phyloP scores from a whole-genome alignment of 2,888 invertebrate genomes.

The Rapana venosa region DNA sequence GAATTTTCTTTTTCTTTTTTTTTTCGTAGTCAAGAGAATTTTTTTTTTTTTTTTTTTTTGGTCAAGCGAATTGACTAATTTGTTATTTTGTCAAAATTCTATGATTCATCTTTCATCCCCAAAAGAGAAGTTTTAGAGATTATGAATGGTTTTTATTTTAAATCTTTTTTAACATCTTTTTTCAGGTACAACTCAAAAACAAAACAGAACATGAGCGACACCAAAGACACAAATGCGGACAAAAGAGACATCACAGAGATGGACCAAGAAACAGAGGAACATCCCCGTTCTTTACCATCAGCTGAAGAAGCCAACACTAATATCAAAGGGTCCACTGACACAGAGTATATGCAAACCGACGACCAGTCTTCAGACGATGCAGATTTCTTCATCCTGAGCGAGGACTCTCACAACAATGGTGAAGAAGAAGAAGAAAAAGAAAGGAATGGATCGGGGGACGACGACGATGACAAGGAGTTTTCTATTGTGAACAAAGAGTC shows the following conservation, averaged over 20 bases:
- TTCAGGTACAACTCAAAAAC: neutral
- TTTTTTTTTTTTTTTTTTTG: neutral
- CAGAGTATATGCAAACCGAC: neutral
- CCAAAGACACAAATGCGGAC: neutral
- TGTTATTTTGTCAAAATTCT: too few species aligned
- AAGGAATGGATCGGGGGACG: neutral
- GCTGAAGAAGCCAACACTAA: neutral
- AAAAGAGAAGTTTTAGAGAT: too few species aligned
- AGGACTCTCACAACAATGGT: neutral
- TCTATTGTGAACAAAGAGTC: neutral
- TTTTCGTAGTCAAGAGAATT: neutral
- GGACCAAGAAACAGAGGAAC: neutral
- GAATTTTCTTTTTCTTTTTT: neutral
- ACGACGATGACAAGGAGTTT: neutral
- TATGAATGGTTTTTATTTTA: too few species aligned
- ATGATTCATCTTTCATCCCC: too few species aligned
- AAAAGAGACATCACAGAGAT: neutral
- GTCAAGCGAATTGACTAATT: too few species aligned
- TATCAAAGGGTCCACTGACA: neutral
- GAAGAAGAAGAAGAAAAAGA: neutral
- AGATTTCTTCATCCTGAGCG: slow-evolving; percentile 16
- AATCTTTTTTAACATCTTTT: neutral
- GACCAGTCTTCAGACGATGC: slow-evolving; percentile 30
- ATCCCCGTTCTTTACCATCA: neutral
- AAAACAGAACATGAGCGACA: neutral